These are phyloP conservation scores for Platyrinchus mystaceus DNA, from an alignment of 2,797 vertebrate species.

Conservation along the genomic window DNA sequence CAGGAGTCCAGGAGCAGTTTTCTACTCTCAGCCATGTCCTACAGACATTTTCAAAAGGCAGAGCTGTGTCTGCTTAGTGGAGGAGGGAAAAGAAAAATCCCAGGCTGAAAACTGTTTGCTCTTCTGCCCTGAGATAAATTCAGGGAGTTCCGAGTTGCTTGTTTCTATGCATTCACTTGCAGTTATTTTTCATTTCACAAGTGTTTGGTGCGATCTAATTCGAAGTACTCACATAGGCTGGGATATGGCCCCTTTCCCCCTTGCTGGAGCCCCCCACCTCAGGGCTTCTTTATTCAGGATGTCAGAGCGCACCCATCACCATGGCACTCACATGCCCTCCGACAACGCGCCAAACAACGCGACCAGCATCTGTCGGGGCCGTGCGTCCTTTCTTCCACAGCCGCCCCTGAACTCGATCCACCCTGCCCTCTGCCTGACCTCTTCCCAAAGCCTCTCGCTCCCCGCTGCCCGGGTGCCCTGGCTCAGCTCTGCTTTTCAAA, in stretches of 20 bases:
- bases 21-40: background rate
- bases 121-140: background rate
- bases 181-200: background rate
- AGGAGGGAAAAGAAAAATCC: background rate
- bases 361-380: slow-evolving; percentile 22
- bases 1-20: background rate
- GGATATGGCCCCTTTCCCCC: background rate
- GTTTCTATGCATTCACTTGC: background rate
- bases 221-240: background rate
- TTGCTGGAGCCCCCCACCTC: background rate
- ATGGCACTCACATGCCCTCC: slow-evolving; percentile 3
- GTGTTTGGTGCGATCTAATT: background rate
- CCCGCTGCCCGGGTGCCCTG: background rate
- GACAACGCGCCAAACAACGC: background rate
- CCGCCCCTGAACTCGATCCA: slow-evolving; percentile 5
- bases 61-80: background rate
- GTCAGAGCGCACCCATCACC: slow-evolving; percentile 13
- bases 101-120: background rate
- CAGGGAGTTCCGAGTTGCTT: background rate
- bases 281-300: background rate
- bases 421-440: slow-evolving; percentile 51
- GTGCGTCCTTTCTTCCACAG: background rate
- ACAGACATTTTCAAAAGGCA: background rate
- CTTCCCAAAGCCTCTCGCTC: background rate
- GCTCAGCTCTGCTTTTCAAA: slow-evolving; percentile 2